phyloP scores from a whole-genome alignment of 1,140 invertebrate genomes.

The Mya arenaria region DNA sequence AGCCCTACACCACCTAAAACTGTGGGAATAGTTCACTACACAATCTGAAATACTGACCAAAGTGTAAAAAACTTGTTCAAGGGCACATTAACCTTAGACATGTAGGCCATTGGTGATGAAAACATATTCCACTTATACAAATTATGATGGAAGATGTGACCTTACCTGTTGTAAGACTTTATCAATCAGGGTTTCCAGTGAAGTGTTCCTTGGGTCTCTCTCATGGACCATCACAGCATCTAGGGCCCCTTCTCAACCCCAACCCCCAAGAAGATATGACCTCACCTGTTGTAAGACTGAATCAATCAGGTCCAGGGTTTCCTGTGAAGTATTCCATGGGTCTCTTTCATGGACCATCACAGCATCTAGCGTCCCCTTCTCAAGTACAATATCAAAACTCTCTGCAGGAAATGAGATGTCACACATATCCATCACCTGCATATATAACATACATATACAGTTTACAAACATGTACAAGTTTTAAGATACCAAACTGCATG shows the following conservation, averaged over 20 bases:
- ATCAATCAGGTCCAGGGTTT: conserved; percentile 73
- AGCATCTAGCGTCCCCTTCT: conserved; percentile 83
- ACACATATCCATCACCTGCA: conserved; percentile 81
- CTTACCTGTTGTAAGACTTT: conserved; percentile 75
- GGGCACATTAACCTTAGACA: too few species aligned
- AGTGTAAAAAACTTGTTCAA: too few species aligned
- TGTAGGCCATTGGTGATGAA: too few species aligned
- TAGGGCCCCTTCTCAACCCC: conserved; percentile 84
- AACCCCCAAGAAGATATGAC: conserved; percentile 55
- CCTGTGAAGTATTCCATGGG: conserved; percentile 81
- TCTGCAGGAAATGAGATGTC: conserved; percentile 75
- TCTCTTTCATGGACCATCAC: conserved; percentile 82
- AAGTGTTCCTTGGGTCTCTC: conserved; percentile 81
- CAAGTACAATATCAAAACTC: conserved; percentile 82
- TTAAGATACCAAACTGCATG: too few species aligned
- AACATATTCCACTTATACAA: too few species aligned
- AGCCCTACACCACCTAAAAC: too few species aligned
- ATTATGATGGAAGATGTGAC: too few species aligned
- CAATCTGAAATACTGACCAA: too few species aligned
- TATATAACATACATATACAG: too few species aligned
- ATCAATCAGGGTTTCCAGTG: conserved; percentile 76
- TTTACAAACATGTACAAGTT: too few species aligned
- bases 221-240: conserved; percentile 83
- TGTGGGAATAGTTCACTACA: too few species aligned
- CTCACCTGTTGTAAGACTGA: conserved; percentile 75